Percentiles rank a stretch among this genome's conserved stretches.
Evolutionary conservation across 2,797 vertebrate genomes (phyloP).

Genomic region (Phaenicophaeus curvirostris): DNA sequence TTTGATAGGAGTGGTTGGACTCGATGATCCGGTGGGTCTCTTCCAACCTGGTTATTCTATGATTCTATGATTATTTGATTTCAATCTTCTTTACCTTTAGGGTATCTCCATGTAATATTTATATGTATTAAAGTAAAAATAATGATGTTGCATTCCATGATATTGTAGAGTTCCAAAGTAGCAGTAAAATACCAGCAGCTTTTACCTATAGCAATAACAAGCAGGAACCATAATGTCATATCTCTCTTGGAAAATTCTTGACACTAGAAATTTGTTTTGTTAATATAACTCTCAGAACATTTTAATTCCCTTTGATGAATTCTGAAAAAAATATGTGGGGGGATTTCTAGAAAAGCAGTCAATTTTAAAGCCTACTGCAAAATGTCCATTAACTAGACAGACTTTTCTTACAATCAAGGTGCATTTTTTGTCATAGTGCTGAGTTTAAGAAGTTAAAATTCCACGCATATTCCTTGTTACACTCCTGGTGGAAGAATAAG

Average conservation of each 20-base stretch:
- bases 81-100: not conserved
- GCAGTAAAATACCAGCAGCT: not conserved
- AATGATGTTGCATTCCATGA: not conserved
- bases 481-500: not conserved
- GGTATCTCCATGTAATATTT: not conserved
- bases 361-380: not conserved
- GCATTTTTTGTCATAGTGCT: not conserved
- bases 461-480: not conserved
- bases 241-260: not conserved
- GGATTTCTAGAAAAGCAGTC: rapidly evolving
- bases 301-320: not conserved
- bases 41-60: no score
- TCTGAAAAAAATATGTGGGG: not conserved
- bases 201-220: not conserved
- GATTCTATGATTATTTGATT: not conserved
- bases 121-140: not conserved
- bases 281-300: not conserved
- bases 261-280: not conserved
- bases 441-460: not conserved
- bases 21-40: no score
- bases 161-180: not conserved
- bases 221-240: not conserved
- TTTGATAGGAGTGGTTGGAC: no score
- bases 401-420: not conserved
- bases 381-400: not conserved